These are phyloP conservation scores for Anthopleura sola DNA, from an alignment of 64 coral and sea anemone species.

Conservation along the genomic window DNA sequence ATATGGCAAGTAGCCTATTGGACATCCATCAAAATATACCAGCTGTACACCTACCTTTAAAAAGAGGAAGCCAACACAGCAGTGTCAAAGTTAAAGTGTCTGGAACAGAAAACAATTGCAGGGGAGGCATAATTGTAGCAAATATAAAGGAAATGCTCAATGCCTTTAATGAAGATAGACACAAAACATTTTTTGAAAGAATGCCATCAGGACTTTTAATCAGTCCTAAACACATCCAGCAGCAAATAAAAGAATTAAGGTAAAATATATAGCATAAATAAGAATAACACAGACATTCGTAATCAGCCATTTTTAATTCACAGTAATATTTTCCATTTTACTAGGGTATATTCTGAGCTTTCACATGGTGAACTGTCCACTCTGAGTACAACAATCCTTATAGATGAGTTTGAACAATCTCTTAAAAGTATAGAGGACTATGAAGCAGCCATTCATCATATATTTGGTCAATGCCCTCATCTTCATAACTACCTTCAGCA, in stretches of 20 bases:
- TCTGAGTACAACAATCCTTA: constrained; percentile 20
- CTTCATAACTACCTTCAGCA: background rate
- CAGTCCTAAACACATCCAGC: too few relatives aligned
- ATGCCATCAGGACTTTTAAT: background rate
- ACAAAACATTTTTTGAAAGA: constrained; percentile 5
- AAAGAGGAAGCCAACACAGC: constrained; percentile 19
- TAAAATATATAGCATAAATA: too few relatives aligned
- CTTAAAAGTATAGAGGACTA: constrained; percentile 41
- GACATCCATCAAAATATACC: constrained; percentile 48
- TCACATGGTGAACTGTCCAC: constrained; percentile 27
- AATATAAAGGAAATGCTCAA: constrained; percentile 11
- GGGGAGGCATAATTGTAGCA: constrained; percentile 16
- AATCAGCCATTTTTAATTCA: background rate
- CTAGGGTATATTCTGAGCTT: constrained; percentile 40
- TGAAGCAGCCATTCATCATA: constrained; percentile 12
- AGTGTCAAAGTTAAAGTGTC: background rate
- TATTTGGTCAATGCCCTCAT: constrained; percentile 29
- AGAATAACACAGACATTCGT: background rate
- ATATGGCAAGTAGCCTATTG: constrained; percentile 43
- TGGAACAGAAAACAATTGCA: background rate
- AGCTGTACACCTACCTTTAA: constrained; percentile 14
- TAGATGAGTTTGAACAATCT: constrained; percentile 41
- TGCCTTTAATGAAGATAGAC: constrained; percentile 7
- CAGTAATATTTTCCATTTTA: constrained; percentile 17
- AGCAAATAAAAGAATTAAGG: too few relatives aligned